Percentiles rank a stretch among this genome's conserved stretches.
phyloP scores from a whole-genome alignment of 2,888 invertebrate genomes.

The Hydriomena furcata region DNA sequence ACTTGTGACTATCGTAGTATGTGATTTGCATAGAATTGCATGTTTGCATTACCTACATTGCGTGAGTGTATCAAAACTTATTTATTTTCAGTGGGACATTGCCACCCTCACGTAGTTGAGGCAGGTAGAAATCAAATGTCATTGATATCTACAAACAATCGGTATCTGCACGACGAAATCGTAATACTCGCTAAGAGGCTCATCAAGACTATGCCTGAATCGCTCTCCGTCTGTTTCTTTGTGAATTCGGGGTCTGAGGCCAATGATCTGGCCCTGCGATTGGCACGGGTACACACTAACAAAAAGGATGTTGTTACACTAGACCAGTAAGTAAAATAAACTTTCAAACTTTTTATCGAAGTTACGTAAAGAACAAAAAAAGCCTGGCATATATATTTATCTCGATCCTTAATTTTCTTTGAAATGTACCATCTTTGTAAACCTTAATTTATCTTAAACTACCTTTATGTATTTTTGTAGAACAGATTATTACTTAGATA shows the following conservation, averaged over 20 bases:
- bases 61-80: background rate
- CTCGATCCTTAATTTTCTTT: too few species aligned
- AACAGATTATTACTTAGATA: too few species aligned
- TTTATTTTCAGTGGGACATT: conserved; percentile 94
- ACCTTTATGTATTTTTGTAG: too few species aligned
- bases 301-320: conserved; percentile 95
- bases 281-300: conserved; percentile 95
- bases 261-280: conserved; percentile 96
- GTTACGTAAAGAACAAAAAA: background rate
- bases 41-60: too few species aligned
- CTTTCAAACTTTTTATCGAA: conserved; percentile 11
- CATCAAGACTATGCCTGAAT: conserved; percentile 91
- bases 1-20: too few species aligned
- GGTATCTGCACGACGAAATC: conserved; percentile 98
- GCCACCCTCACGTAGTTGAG: conserved; percentile 96
- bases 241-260: conserved; percentile 99
- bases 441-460: too few species aligned
- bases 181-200: conserved; percentile 95
- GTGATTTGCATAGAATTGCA: too few species aligned
- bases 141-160: conserved; percentile 95
- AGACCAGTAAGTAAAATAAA: conserved; percentile 93
- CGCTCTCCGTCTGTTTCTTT: conserved; percentile 95
- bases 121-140: conserved; percentile 96
- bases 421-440: too few species aligned
- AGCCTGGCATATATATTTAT: conserved; percentile 3